A percentile compares a stretch with the other conserved stretches of the same genome.
These are phyloP conservation scores for Aporophyla nigra DNA, from an alignment of 2,888 invertebrate genomes.

Conservation along the genomic window DNA sequence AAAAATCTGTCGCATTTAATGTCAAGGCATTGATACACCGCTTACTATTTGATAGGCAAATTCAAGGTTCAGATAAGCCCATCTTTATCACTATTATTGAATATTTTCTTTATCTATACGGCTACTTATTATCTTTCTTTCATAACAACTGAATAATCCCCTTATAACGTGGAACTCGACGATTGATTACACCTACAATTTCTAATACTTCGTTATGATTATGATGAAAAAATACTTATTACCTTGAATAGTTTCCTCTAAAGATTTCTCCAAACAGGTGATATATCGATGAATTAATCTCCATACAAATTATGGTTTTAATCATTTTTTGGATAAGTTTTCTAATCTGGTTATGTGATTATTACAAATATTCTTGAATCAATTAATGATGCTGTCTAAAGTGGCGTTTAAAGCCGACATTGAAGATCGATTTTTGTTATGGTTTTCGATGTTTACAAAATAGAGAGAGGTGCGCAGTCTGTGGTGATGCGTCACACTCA, in stretches of 20 bases:
- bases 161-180: slow-evolving; percentile 7
- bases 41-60: slow-evolving; percentile 40
- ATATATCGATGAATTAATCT: slow-evolving; percentile 60
- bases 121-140: slow-evolving; percentile 30
- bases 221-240: slow-evolving; percentile 32
- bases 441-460: slow-evolving; percentile 46
- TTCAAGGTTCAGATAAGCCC: slow-evolving; percentile 41
- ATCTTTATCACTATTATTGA: slow-evolving; percentile 30
- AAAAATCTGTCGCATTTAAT: slow-evolving; percentile 12
- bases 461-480: slow-evolving; percentile 39
- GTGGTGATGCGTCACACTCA: slow-evolving; percentile 30
- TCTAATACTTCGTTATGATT: slow-evolving; percentile 35
- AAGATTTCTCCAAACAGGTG: slow-evolving; percentile 58
- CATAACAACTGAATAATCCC: slow-evolving; percentile 28
- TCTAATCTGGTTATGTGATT: slow-evolving; percentile 44
- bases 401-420: background rate
- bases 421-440: slow-evolving; percentile 9
- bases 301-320: slow-evolving; percentile 49
- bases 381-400: background rate
- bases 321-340: slow-evolving; percentile 49
- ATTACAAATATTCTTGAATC: slow-evolving; percentile 16
- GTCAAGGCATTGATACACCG: slow-evolving; percentile 15
- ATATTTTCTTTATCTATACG: slow-evolving; percentile 28
- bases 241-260: slow-evolving; percentile 28
- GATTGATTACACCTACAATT: slow-evolving; percentile 46